Evolutionary conservation across 1,140 invertebrate species (phyloP), one percentile per base, ranked within the genome.

Genomic region (Drosophila ironensis): DNA sequence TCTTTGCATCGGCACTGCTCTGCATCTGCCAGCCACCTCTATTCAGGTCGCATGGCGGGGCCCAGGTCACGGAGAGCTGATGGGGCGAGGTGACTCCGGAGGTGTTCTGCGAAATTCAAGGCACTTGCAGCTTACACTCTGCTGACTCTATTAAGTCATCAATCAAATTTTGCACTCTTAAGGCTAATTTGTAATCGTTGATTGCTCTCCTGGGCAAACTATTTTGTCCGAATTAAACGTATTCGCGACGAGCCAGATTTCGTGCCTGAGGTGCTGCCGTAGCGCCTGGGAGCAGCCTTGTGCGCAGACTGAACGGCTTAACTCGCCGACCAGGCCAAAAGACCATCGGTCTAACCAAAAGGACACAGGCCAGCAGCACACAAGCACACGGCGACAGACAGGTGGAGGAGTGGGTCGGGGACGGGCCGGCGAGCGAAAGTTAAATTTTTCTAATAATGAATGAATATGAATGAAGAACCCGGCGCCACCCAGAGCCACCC

Each of bases 1-100:
- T 6, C 12, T 69, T 73, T 35, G 73, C 71, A 45, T 86, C 80
- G 50, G 80, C 80, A 25, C 71, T 77, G 48, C 61, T 75, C 81
- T 86, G 80, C 71, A 86, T 86, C 53, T 80, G 81, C 75, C 74
- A 81, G 66, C 64, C 70, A 42, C 57, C 61, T 52, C 57, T 87
- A 78, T 68, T 67, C 64, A 68, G 69, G 37, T 88, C 82, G 64
- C 80, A 88, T 59, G 81, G 81, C 42, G 86, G 81, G 35, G 88
- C 88, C 88, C 88, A 89, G 45, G 88, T 89, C 51, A 89, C 88
- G 35, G 88, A 89, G 28, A 89, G 60, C 66, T 89, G 88, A 73
- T 88, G 88, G 7, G 88, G 88, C 42, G 88, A 88, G 3, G 86
- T 80, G 25, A 87, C 70, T 42, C 86, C 86, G 46, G 84, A 84